Conservation (phyloP, 1,140 invertebrate species). For the Calycopis cecrops region DNA sequence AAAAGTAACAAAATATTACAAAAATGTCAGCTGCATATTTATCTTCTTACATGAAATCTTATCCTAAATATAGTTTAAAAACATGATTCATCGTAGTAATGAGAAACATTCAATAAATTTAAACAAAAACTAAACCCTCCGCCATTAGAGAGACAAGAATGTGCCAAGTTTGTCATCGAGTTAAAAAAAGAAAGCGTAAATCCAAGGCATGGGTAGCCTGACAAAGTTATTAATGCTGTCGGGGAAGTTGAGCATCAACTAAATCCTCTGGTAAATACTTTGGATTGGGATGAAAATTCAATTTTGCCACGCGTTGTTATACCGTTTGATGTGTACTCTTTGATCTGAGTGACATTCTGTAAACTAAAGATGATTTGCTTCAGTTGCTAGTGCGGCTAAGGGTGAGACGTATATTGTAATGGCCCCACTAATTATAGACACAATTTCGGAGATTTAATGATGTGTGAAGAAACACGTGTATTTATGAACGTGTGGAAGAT, state of each 20-base stretch:
- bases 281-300: slow-evolving; percentile 26
- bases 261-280: slow-evolving; percentile 17
- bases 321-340: slow-evolving; percentile 55
- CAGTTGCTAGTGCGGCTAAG: slow-evolving; percentile 31
- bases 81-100: neutral
- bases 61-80: neutral
- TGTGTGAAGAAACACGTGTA: slow-evolving; percentile 36
- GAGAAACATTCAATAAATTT: slow-evolving; percentile 1
- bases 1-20: too few species aligned
- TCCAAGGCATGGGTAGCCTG: slow-evolving; percentile 20
- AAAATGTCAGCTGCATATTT: too few species aligned
- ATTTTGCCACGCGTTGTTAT: slow-evolving; percentile 36
- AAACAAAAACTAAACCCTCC: slow-evolving; percentile 3
- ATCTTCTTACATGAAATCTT: too few species aligned
- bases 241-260: slow-evolving; percentile 23
- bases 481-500: slow-evolving; percentile 11
- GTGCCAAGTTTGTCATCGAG: slow-evolving; percentile 45
- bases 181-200: slow-evolving; percentile 46
- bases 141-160: slow-evolving; percentile 7
- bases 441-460: slow-evolving; percentile 38
- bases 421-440: slow-evolving; percentile 49
- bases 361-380: slow-evolving; percentile 55
- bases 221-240: slow-evolving; percentile 23
- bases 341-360: slow-evolving; percentile 58
- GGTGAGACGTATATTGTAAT: slow-evolving; percentile 26